Evolutionary conservation across 2,113 vertebrate genomes (phyloP).

Genomic region (Buteo buteo): DNA sequence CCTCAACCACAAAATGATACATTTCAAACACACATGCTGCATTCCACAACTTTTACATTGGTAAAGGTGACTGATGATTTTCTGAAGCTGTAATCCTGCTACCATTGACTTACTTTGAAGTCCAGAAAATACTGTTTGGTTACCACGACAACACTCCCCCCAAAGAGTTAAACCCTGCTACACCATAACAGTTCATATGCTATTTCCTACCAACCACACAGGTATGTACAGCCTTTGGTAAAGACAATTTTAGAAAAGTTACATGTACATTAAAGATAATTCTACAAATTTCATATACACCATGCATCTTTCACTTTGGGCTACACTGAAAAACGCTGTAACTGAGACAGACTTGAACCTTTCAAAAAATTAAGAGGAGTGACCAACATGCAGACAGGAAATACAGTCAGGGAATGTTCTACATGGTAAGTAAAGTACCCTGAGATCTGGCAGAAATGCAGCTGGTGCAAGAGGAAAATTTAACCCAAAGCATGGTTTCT

Average conservation of each 20-base stretch:
- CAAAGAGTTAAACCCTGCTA: slow-evolving; percentile 37
- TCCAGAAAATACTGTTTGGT: slow-evolving; percentile 51
- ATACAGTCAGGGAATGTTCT: background rate
- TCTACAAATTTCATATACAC: background rate
- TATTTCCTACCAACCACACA: slow-evolving; percentile 66
- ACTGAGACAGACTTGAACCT: background rate
- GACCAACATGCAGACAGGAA: background rate
- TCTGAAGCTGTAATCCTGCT: background rate
- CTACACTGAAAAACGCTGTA: background rate
- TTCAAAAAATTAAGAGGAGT: background rate
- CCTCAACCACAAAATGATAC: background rate
- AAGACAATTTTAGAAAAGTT: background rate
- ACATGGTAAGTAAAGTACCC: background rate
- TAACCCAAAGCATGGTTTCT: background rate
- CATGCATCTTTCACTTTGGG: background rate
- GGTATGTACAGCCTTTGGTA: background rate
- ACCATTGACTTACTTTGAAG: slow-evolving; percentile 18
- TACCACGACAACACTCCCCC: slow-evolving; percentile 33
- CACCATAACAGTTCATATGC: slow-evolving; percentile 9
- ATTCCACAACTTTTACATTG: background rate
- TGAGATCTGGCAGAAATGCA: background rate
- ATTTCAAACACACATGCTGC: background rate
- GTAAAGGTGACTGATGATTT: background rate
- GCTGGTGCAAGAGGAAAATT: background rate
- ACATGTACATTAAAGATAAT: background rate